A percentile compares a stretch with the other conserved stretches of the same genome.
phyloP scores from a whole-genome alignment of 2,888 invertebrate genomes.

The Parnassius mnemosyne region DNA sequence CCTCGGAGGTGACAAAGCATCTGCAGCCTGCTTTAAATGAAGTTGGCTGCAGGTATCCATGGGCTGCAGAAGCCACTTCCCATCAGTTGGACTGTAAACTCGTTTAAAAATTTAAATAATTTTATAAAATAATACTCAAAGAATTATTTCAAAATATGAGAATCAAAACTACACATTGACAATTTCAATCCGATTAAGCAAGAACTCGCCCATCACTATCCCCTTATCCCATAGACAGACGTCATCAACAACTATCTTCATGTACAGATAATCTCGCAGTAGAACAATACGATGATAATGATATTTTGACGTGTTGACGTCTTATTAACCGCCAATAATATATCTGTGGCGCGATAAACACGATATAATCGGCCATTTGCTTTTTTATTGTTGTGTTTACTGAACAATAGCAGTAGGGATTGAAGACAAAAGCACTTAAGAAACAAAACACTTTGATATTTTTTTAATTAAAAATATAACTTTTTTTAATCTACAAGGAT shows the following conservation, averaged over 20 bases:
- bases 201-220: slow-evolving; percentile 17
- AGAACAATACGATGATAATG: slow-evolving; percentile 49
- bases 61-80: no score
- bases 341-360: slow-evolving; percentile 30
- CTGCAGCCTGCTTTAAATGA: no score
- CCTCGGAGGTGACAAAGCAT: no score
- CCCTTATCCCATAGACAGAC: slow-evolving; percentile 22
- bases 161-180: background rate
- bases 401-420: slow-evolving; percentile 13
- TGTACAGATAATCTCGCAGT: slow-evolving; percentile 35
- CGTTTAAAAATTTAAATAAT: no score
- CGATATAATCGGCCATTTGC: slow-evolving; percentile 30
- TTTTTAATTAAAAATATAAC: background rate
- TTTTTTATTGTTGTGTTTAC: slow-evolving; percentile 24
- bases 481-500: background rate
- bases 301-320: slow-evolving; percentile 59
- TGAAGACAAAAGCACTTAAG: slow-evolving; percentile 7
- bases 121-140: no score
- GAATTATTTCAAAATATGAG: no score
- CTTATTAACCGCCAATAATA: slow-evolving; percentile 47
- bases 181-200: background rate
- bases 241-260: slow-evolving; percentile 29
- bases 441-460: background rate
- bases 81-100: no score
- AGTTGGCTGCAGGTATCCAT: no score